Evolutionary conservation across 1,140 invertebrate genomes (phyloP), one percentile per base, ranked within the genome.

Genomic region (Pseudomyrmex gracilis): DNA sequence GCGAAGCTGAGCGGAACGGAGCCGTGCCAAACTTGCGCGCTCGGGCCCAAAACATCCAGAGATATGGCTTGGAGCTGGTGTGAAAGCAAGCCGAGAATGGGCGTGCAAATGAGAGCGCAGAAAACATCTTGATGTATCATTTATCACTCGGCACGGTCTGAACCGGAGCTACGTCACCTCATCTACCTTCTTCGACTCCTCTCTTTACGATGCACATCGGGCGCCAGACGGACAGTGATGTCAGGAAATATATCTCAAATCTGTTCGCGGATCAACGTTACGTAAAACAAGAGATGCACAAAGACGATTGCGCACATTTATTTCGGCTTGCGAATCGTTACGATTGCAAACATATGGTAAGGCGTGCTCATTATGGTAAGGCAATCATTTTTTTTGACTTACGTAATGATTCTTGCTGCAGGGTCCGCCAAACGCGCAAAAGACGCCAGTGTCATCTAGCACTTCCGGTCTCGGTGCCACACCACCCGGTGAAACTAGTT

Each of bases 341-440:
- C 49, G 20, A 17, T 58, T 34, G 13, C 17, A 15, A 55, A 67
- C 20, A 15, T 45, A 57, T 67, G 12, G 1, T 77, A 58, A n/a
- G 2, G 17, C 34, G 20, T 8, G 34, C 34, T 34, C 34, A 34
- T 34, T 34, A 34, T 34, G 4, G 4, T 34, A 34, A 34, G 15
- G 67, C 53, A 15, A 1, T 45, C 45, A 24, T 34, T 13, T 13
- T 0, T 24, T 58, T 71, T 34, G 58, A 63, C 12, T 78, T 47
- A 86, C 4, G n/a, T 61, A 47, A 70, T n/a, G 55, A 61, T 68
- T 57, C 10, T 58, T 87, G 55, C 55, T 5, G 1, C 88, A 96
- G 95, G 98, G 98, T 71, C 98, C 98, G 57, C 98, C 98, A 74
- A 99, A 97, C 94, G 97, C 97, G 22, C 96, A 98, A 91, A 97